These are phyloP conservation scores for Drosophila jambulina DNA, from an alignment of 1,140 invertebrate genomes.

Conservation along the genomic window DNA sequence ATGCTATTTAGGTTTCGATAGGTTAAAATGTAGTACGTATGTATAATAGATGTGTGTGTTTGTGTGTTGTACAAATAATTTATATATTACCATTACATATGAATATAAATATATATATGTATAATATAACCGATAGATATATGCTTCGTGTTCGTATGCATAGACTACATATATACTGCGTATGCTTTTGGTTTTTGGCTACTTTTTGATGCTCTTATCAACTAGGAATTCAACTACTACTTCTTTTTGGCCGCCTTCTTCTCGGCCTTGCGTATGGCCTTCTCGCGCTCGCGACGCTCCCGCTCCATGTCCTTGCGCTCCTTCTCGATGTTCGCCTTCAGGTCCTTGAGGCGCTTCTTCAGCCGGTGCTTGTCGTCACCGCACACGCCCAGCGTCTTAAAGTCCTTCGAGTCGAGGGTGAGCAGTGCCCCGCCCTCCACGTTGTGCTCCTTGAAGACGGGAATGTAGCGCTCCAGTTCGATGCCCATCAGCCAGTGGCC, in stretches of 20 bases:
- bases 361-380: slow-evolving; percentile 93
- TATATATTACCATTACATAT: slow-evolving; percentile 56
- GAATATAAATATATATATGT: slow-evolving; percentile 52
- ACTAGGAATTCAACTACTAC: slow-evolving; percentile 86
- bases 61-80: slow-evolving; percentile 71
- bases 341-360: slow-evolving; percentile 95
- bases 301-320: slow-evolving; percentile 90
- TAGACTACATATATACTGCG: slow-evolving; percentile 71
- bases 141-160: slow-evolving; percentile 47
- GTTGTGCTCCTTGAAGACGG: slow-evolving; percentile 93
- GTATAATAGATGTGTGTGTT: slow-evolving; percentile 58
- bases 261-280: slow-evolving; percentile 91
- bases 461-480: slow-evolving; percentile 93
- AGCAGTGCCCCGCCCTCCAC: slow-evolving; percentile 93
- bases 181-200: slow-evolving; percentile 80
- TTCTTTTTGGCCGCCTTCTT: slow-evolving; percentile 90
- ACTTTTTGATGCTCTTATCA: slow-evolving; percentile 64
- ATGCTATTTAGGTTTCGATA: slow-evolving; percentile 65
- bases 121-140: slow-evolving; percentile 56
- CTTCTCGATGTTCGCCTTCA: slow-evolving; percentile 92
- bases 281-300: slow-evolving; percentile 92
- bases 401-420: slow-evolving; percentile 93
- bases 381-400: slow-evolving; percentile 93
- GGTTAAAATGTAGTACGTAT: slow-evolving; percentile 79
- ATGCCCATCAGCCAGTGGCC: slow-evolving; percentile 94